Evolutionary conservation across 2,888 invertebrate species (phyloP).

Genomic region (Lycocerus yunnanus): DNA sequence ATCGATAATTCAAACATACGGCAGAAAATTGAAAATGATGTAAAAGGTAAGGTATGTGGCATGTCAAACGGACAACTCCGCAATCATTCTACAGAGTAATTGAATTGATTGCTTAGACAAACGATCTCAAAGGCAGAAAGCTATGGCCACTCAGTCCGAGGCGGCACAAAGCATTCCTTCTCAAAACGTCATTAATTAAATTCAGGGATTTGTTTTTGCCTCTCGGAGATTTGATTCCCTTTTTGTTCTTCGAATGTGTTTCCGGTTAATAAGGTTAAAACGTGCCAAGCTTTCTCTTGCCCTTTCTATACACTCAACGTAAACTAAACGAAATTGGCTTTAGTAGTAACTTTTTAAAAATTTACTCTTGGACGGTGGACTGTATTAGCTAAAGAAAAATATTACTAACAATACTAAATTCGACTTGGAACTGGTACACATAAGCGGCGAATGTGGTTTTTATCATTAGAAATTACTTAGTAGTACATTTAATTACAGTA

Average conservation of each 20-base stretch:
- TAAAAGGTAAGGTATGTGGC: slow-evolving; percentile 41
- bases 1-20: neutral
- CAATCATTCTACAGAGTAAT: slow-evolving; percentile 54
- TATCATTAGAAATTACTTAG: slow-evolving; percentile 1
- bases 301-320: neutral
- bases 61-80: slow-evolving; percentile 50
- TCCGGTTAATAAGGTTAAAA: slow-evolving; percentile 52
- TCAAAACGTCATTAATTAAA: slow-evolving; percentile 57
- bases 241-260: slow-evolving; percentile 47
- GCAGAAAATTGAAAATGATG: slow-evolving; percentile 9
- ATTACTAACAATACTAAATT: too few relatives aligned
- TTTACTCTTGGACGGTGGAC: neutral
- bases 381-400: neutral
- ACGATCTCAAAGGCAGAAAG: slow-evolving; percentile 51
- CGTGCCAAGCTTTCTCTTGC: slow-evolving; percentile 31
- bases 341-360: neutral
- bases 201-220: slow-evolving; percentile 56
- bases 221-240: slow-evolving; percentile 51
- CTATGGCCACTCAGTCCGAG: slow-evolving; percentile 34
- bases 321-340: slow-evolving; percentile 1
- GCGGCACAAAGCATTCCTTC: slow-evolving; percentile 55
- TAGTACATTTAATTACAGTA: slow-evolving; percentile 44
- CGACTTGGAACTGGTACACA: too few relatives aligned
- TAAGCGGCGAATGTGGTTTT: slow-evolving; percentile 10
- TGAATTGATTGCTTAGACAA: slow-evolving; percentile 57